Evolutionary conservation across 2,113 vertebrate species (phyloP).

Genomic region (Cavia aperea): DNA sequence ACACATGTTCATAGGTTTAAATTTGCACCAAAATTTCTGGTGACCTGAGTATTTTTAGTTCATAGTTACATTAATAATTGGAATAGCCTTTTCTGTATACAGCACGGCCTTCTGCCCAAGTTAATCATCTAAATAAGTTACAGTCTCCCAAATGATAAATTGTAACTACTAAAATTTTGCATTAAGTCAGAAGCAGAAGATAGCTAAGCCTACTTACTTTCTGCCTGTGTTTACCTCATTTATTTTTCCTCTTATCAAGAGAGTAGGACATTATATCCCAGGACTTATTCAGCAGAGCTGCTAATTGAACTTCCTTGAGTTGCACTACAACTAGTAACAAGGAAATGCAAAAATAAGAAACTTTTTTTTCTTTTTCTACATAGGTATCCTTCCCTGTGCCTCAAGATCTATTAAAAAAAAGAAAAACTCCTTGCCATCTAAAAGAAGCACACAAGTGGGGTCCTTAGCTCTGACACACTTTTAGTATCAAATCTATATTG

Average conservation of each 20-base stretch:
- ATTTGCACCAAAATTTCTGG: background rate
- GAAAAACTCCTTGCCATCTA: background rate
- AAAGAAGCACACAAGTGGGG: background rate
- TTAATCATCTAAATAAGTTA: background rate
- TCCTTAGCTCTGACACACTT: background rate
- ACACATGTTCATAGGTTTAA: background rate
- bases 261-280: background rate
- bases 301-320: background rate
- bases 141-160: slow-evolving; percentile 27
- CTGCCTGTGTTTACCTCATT: background rate
- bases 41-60: slow-evolving; percentile 15
- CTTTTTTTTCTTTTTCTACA: background rate
- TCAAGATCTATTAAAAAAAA: background rate
- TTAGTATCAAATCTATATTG: background rate
- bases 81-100: background rate
- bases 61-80: background rate
- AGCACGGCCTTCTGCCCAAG: background rate
- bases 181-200: background rate
- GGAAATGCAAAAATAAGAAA: background rate
- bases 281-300: background rate
- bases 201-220: background rate
- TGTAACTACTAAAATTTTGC: background rate
- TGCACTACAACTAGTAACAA: background rate
- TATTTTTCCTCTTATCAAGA: background rate
- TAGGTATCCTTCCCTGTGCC: rapidly evolving